Conservation (phyloP, 2,888 invertebrate species). For the Fabriciana adippe region DNA sequence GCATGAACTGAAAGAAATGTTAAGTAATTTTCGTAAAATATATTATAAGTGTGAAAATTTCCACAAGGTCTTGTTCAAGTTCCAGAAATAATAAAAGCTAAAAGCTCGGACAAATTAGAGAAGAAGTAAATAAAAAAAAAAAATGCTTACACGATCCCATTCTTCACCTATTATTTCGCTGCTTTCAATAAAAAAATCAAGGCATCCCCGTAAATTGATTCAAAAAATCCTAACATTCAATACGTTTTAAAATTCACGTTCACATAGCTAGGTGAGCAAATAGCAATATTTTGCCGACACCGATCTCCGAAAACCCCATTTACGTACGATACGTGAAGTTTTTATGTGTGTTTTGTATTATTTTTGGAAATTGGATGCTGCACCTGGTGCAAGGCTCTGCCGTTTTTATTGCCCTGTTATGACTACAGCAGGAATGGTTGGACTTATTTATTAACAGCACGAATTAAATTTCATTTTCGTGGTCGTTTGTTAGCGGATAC, state of each 20-base stretch:
- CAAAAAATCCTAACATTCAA: too few species aligned
- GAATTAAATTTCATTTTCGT: conserved; percentile 53
- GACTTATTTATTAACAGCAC: conserved; percentile 59
- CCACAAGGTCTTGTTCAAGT: too few species aligned
- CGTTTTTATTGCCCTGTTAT: conserved; percentile 71
- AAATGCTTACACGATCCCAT: too few species aligned
- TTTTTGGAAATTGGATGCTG: conserved; percentile 65
- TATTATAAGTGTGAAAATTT: too few species aligned
- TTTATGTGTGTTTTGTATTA: conserved; percentile 63
- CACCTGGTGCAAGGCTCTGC: conserved; percentile 61
- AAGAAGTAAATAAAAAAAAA: too few species aligned
- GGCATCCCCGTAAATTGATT: too few species aligned
- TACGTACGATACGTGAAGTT: conserved; percentile 70
- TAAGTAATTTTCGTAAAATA: too few species aligned
- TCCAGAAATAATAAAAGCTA: too few species aligned
- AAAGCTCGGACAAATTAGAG: too few species aligned
- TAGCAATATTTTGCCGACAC: conserved; percentile 56
- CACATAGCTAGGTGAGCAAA: conserved; percentile 28
- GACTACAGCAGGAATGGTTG: conserved; percentile 65
- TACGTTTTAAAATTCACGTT: neutral
- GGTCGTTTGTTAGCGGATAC: neutral
- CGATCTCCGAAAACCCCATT: conserved; percentile 69
- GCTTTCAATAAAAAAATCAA: too few species aligned
- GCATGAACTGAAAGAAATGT: too few species aligned
- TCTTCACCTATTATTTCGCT: too few species aligned